These are phyloP conservation scores for Cliona cf. orientalis DNA, from an alignment of 37 sponge, comb jelly and placozoan genomes.

Conservation along the genomic window DNA sequence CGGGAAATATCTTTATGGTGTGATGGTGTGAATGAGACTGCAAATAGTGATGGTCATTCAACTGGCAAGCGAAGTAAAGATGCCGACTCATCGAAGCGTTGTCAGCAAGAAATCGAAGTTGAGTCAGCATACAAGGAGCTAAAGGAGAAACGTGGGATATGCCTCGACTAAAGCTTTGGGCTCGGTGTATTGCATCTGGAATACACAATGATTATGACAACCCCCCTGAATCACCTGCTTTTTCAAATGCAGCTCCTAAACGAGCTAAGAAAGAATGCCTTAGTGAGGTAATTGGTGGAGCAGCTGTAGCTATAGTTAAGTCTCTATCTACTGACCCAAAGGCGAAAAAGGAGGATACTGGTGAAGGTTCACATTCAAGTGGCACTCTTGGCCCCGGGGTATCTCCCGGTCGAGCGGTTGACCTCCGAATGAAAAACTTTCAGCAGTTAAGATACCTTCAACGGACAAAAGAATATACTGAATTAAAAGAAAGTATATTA, in stretches of 20 bases:
- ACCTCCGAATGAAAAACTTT: background rate
- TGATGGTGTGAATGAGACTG: background rate
- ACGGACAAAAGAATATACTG: background rate
- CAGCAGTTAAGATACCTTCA: background rate
- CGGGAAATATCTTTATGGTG: background rate
- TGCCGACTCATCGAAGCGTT: background rate
- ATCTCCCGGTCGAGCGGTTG: background rate
- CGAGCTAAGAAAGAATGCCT: background rate
- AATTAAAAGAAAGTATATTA: background rate
- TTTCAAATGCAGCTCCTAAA: background rate
- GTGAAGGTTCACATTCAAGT: background rate
- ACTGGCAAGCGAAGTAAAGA: background rate
- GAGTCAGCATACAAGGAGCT: too few relatives aligned
- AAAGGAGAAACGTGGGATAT: too few relatives aligned
- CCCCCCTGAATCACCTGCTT: conserved; percentile 21
- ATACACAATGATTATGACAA: conserved; percentile 22
- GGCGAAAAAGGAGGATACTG: too few relatives aligned
- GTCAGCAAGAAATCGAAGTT: too few relatives aligned
- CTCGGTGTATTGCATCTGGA: conserved; percentile 11
- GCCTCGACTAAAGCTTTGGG: conserved; percentile 30
- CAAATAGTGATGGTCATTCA: background rate
- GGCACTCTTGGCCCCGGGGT: background rate
- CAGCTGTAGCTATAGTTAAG: background rate
- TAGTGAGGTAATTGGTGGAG: background rate
- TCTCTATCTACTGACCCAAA: too few relatives aligned